These are phyloP conservation scores for Meteorus cinctellus DNA, from an alignment of 2,888 invertebrate genomes.

Conservation along the genomic window DNA sequence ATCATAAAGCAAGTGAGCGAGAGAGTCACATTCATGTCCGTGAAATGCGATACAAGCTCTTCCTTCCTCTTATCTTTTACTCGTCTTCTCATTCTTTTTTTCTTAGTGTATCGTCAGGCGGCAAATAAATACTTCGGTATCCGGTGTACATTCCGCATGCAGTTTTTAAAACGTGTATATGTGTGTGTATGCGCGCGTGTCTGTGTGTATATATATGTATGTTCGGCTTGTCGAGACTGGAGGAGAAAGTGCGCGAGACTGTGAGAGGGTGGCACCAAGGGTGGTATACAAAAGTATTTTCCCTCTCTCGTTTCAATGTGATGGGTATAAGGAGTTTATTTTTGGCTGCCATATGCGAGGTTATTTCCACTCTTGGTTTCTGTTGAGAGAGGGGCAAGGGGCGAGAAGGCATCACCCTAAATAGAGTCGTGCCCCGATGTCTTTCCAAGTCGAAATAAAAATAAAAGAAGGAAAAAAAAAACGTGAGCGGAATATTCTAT, in stretches of 20 bases:
- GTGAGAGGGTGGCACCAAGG: constrained; percentile 35
- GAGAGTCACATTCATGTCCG: constrained; percentile 49
- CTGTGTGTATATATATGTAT: neutral
- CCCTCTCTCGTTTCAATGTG: constrained; percentile 46
- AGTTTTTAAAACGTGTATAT: constrained; percentile 43
- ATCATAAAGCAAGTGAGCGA: constrained; percentile 52
- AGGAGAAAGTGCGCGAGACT: constrained; percentile 21
- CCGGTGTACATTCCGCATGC: constrained; percentile 54
- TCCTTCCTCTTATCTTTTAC: constrained; percentile 46
- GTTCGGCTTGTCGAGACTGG: constrained; percentile 43
- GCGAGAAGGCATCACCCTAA: constrained; percentile 59
- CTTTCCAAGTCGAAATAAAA: constrained; percentile 34
- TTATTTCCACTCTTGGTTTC: constrained; percentile 66
- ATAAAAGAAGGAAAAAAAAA: constrained; percentile 8
- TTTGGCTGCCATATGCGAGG: constrained; percentile 72
- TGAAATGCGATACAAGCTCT: constrained; percentile 62
- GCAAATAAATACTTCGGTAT: constrained; percentile 67
- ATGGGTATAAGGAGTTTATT: constrained; percentile 72
- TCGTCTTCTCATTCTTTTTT: constrained; percentile 47
- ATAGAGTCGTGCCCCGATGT: constrained; percentile 59
- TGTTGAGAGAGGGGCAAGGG: constrained; percentile 34
- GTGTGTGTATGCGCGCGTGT: constrained; percentile 40
- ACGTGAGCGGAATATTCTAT: constrained; percentile 1
- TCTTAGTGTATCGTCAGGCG: constrained; percentile 49
- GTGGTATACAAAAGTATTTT: constrained; percentile 38